A percentile compares a stretch with the other conserved stretches of the same genome.
These are phyloP conservation scores for Hyperopisus bebe DNA, from an alignment of 2,113 vertebrate species.

Conservation along the genomic window DNA sequence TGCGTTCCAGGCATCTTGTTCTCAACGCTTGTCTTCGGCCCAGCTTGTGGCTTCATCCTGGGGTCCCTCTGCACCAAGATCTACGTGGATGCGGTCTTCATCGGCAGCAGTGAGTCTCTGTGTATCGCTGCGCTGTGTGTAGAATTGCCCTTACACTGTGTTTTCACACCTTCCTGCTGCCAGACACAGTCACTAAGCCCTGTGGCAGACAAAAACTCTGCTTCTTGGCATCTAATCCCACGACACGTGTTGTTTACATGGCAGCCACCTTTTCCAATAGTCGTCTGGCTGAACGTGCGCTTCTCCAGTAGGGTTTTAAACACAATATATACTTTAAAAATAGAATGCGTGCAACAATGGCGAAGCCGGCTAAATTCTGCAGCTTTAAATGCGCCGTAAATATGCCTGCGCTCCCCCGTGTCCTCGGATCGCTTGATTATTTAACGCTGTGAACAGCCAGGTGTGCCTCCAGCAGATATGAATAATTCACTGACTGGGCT, in stretches of 20 bases:
- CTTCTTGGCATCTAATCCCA: neutral
- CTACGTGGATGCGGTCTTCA: slow-evolving; percentile 94
- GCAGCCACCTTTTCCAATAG: neutral
- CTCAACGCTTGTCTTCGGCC: slow-evolving; percentile 94
- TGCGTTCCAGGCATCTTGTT: slow-evolving; percentile 86
- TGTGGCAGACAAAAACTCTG: neutral
- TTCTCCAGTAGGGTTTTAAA: neutral
- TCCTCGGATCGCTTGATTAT: neutral
- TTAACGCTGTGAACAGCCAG: neutral
- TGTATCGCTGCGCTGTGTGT: neutral
- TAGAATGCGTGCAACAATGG: neutral
- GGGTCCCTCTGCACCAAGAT: slow-evolving; percentile 97
- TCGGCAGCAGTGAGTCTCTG: slow-evolving; percentile 79
- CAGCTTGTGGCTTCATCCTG: slow-evolving; percentile 96
- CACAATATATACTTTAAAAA: neutral
- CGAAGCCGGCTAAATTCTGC: neutral
- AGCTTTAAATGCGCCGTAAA: neutral
- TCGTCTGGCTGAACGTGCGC: neutral
- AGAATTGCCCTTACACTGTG: neutral
- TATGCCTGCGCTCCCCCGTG: neutral
- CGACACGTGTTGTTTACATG: neutral
- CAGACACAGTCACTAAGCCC: neutral
- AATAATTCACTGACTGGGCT: neutral
- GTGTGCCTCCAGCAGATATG: neutral
- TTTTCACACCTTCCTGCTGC: neutral